These are phyloP conservation scores for Natator depressus DNA, from an alignment of 2,113 vertebrate species.

Conservation along the genomic window DNA sequence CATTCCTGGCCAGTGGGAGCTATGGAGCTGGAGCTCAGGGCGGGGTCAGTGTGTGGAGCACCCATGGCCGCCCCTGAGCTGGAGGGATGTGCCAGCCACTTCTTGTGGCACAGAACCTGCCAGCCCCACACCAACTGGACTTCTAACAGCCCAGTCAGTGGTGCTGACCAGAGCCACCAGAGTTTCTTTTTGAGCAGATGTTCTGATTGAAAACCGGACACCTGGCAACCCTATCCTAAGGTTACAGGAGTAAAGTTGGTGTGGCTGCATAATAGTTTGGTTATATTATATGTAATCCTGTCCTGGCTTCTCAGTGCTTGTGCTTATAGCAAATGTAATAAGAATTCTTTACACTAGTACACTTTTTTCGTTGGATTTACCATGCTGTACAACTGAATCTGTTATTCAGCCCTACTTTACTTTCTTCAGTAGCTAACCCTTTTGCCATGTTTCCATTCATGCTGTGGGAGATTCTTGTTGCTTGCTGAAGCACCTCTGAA, in stretches of 20 bases:
- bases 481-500: not conserved
- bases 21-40: no score
- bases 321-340: not conserved
- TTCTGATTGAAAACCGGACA: no score
- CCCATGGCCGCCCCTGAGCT: no score
- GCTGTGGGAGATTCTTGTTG: not conserved
- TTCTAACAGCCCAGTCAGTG: no score
- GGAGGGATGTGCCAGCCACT: no score
- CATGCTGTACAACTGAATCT: not conserved
- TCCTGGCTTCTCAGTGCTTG: not conserved
- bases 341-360: not conserved
- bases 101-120: no score
- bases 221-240: no score
- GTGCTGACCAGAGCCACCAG: no score
- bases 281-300: not conserved
- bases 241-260: not conserved
- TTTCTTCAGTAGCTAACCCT: not conserved
- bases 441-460: not conserved
- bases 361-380: not conserved
- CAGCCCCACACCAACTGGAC: no score
- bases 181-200: no score
- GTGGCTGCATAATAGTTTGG: not conserved
- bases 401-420: not conserved
- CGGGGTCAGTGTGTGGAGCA: no score
- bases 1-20: no score